These are phyloP conservation scores for Alcedo atthis DNA, from an alignment of 2,797 vertebrate genomes.

Conservation along the genomic window DNA sequence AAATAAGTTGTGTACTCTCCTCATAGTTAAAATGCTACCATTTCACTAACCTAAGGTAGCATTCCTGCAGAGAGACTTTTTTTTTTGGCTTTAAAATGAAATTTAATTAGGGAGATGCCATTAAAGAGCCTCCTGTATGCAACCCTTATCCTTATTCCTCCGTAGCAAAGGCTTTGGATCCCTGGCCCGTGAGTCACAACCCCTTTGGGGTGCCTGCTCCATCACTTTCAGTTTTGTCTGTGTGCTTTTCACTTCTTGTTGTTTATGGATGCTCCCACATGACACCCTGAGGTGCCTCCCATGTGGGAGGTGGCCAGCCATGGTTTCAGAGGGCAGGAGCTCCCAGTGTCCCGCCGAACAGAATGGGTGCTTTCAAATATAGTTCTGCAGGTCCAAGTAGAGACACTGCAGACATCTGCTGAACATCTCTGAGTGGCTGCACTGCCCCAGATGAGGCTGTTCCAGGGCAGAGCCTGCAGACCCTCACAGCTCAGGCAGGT, in stretches of 20 bases:
- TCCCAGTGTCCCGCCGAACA: neutral
- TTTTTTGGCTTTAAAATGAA: neutral
- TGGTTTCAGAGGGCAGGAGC: neutral
- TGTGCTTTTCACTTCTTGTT: neutral
- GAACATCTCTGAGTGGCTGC: neutral
- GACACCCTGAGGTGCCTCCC: neutral
- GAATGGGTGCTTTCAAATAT: neutral
- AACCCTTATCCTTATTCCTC: slow-evolving; percentile 57
- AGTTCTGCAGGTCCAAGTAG: neutral
- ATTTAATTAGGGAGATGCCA: slow-evolving; percentile 53
- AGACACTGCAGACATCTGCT: neutral
- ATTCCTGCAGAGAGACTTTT: neutral
- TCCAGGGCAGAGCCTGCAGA: neutral
- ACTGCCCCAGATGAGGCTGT: accelerated
- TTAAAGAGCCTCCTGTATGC: slow-evolving; percentile 63
- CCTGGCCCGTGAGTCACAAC: neutral
- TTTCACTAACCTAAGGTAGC: slow-evolving; percentile 4
- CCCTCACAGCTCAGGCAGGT: neutral
- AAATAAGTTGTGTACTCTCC: slow-evolving; percentile 7
- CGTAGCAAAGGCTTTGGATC: slow-evolving; percentile 41
- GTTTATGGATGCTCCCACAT: neutral
- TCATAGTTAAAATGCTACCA: neutral
- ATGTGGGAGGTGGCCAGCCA: neutral
- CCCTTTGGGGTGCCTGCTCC: neutral
- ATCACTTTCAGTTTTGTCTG: neutral